These are phyloP conservation scores for Euplexia lucipara DNA, from an alignment of 2,888 invertebrate genomes.

Conservation along the genomic window DNA sequence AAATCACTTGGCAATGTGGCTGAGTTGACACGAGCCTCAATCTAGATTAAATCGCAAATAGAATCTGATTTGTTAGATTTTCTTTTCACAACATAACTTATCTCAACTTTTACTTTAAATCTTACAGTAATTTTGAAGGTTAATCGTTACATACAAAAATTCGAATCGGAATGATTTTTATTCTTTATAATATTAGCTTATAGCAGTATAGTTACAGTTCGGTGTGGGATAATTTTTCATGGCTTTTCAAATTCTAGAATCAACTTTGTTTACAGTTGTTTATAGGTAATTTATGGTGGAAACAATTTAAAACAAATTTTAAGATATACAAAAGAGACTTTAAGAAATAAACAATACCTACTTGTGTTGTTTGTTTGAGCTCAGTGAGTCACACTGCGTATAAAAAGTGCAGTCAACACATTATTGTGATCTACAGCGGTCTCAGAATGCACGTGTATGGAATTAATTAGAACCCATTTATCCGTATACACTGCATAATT, in stretches of 20 bases:
- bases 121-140: no score
- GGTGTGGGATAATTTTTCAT: no score
- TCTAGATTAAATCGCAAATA: not conserved
- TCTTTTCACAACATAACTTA: no score
- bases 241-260: no score
- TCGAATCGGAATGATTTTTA: no score
- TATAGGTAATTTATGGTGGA: no score
- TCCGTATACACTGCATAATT: not conserved
- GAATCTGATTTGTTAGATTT: not conserved
- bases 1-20: not conserved
- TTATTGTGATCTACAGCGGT: slow-evolving; percentile 28
- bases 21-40: not conserved
- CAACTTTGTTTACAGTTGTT: no score
- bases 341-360: not conserved
- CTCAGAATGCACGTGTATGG: slow-evolving; percentile 17
- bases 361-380: slow-evolving; percentile 4
- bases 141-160: no score
- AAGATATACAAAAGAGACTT: not conserved
- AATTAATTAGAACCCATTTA: slow-evolving; percentile 27
- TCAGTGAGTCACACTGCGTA: slow-evolving; percentile 34
- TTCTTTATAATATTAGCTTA: no score
- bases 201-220: no score
- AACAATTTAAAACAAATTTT: no score
- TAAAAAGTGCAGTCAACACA: slow-evolving; percentile 25
- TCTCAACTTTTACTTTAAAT: no score